Evolutionary conservation across 1,140 invertebrate genomes (phyloP), one percentile per base, ranked within the genome.

Genomic region (Aphaenogaster ashmeadi): DNA sequence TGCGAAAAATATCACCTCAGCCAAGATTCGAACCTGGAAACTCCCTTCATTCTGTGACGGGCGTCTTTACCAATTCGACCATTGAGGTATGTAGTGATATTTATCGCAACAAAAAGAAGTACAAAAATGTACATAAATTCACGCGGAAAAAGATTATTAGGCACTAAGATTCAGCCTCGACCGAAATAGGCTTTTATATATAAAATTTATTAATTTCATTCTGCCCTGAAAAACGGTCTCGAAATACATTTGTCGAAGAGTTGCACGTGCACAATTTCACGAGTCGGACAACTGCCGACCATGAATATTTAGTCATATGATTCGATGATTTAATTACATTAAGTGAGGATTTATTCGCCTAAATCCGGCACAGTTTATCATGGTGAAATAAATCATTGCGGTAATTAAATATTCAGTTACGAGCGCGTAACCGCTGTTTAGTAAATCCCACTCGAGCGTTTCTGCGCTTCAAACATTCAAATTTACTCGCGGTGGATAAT

Each of bases 291-390:
- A 58, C 27, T 33, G 52, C 27, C 41, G 8, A 36, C 5, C 41
- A 72, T 74, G 33, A 83, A 83, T 83, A 84, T 84, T 84, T 75
- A 60, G 69, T 74, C 54, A 47, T 13, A 36, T 38, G 18, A 58
- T 83, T 81, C 21, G 41, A 69, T 56, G 50, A 81, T 81, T 83
- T 75, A 84, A 84, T 84, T 84, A 75, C 41, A 33, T 74, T 75
- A 71, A 75, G 69, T 75, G 80, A 84, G 67, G 80, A 84, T 84
- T 75, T 84, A 75, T 84, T 75, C 54, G 69, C 27, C 80, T 84
- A 84, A 84, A 84, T 3, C 18, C 36, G 52, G 18, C 52, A 72
- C 69, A 74, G 54, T 84, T 27, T 84, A 84, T 75, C 80, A 60
- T 13, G 33, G 54, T 75, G 44, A 84, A 84, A 84, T 84, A 84